Conservation (phyloP, 2,888 invertebrate genomes). For the Apamea sordens region DNA sequence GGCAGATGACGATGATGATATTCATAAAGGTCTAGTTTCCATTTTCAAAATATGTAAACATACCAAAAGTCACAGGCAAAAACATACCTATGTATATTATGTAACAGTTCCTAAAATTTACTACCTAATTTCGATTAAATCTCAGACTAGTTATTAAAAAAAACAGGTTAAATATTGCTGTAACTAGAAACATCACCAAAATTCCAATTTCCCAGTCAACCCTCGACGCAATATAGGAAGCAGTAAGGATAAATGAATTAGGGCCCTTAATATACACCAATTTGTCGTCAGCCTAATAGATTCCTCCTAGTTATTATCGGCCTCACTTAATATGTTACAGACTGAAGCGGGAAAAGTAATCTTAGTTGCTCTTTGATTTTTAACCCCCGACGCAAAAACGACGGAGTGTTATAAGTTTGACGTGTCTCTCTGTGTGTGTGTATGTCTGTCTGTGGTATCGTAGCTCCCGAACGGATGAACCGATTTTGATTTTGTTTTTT, state of each 20-base stretch:
- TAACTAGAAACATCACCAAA: conserved; percentile 6
- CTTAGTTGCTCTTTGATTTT: background rate
- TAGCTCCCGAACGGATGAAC: too few species aligned
- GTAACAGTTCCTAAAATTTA: background rate
- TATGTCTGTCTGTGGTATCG: too few species aligned
- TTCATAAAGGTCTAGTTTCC: background rate
- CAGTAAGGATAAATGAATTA: conserved; percentile 65
- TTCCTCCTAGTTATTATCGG: conserved; percentile 35
- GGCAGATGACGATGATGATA: too few species aligned
- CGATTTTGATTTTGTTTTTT: too few species aligned
- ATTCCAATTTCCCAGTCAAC: background rate
- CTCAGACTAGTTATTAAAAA: background rate
- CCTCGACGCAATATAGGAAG: conserved; percentile 44
- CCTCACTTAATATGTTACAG: conserved; percentile 1
- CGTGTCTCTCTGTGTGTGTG: too few species aligned
- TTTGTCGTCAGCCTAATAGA: conserved; percentile 57
- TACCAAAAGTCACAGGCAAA: background rate
- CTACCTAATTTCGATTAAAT: background rate
- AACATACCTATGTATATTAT: background rate
- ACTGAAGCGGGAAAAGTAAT: conserved; percentile 2
- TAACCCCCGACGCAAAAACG: too few species aligned
- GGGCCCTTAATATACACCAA: conserved; percentile 55
- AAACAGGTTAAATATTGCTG: too few species aligned
- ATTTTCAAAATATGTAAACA: background rate
- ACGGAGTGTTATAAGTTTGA: too few species aligned